phyloP scores from a whole-genome alignment of 2,113 vertebrate genomes.

The Murina feae region DNA sequence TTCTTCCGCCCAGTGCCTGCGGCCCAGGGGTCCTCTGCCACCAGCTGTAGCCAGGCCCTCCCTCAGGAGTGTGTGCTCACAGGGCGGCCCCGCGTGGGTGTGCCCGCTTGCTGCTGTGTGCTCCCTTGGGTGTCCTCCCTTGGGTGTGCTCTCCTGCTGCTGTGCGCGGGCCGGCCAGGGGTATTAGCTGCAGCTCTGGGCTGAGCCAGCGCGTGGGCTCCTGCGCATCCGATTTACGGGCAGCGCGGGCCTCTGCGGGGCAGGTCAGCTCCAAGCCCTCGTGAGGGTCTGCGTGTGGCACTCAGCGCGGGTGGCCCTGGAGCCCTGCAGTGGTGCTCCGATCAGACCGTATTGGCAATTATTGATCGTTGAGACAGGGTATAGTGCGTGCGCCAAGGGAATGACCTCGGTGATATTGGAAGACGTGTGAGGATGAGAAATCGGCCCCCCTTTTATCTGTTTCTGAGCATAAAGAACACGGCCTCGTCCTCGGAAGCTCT shows the following conservation, averaged over 20 bases:
- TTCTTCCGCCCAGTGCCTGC: not conserved
- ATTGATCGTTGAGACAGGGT: not conserved
- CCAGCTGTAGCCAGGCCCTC: not conserved
- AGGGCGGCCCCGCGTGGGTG: not conserved
- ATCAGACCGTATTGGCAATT: not conserved
- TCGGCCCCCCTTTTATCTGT: not conserved
- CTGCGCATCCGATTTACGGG: not conserved
- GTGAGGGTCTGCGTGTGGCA: not conserved
- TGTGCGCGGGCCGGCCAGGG: not conserved
- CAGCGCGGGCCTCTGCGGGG: not conserved
- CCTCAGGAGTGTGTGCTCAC: not conserved
- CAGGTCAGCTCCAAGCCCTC: not conserved
- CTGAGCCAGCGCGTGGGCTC: not conserved
- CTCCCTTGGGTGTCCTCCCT: not conserved
- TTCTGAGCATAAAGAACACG: not conserved
- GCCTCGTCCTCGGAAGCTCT: not conserved
- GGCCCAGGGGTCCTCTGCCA: not conserved
- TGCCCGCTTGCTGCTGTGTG: not conserved
- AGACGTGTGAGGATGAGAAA: not conserved
- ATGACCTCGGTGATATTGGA: not conserved
- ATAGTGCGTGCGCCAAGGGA: not conserved
- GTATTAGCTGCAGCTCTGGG: not conserved
- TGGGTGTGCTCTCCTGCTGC: not conserved
- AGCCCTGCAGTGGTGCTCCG: not conserved
- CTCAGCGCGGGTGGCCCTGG: not conserved